Percentiles rank a stretch among this genome's conserved stretches.
These are phyloP conservation scores for Strigamia transsilvanica DNA, from an alignment of 2,888 invertebrate species.

Conservation along the genomic window DNA sequence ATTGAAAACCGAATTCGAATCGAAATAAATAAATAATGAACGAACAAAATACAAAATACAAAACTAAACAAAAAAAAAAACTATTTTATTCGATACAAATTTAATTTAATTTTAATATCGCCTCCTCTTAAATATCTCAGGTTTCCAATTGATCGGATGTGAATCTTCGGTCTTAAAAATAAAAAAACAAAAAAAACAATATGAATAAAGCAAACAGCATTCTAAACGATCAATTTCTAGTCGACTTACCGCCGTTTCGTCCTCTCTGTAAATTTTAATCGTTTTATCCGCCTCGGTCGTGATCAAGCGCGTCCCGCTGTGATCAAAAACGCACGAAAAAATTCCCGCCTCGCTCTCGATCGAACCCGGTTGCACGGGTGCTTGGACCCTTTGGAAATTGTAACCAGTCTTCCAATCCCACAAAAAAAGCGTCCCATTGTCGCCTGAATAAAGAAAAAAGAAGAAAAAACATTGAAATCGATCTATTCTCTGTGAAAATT, in stretches of 20 bases:
- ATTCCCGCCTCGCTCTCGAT: slow-evolving; percentile 99
- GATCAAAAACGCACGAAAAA: slow-evolving; percentile 94
- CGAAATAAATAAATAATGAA: too few relatives aligned
- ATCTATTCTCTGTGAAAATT: too few relatives aligned
- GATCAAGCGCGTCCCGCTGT: slow-evolving; percentile 91
- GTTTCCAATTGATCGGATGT: slow-evolving; percentile 98
- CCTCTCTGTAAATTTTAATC: slow-evolving; percentile 98
- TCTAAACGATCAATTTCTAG: too few relatives aligned
- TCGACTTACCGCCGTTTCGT: slow-evolving; percentile 81
- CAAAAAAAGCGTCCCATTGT: slow-evolving; percentile 61
- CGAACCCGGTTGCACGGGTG: slow-evolving; percentile 96
- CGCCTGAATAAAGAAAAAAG: too few relatives aligned
- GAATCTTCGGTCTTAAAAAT: slow-evolving; percentile 81
- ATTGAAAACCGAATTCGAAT: background rate
- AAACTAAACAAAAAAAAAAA: background rate
- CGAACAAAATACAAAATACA: background rate
- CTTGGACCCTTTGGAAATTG: slow-evolving; percentile 90
- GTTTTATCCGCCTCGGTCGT: slow-evolving; percentile 99
- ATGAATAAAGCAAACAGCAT: background rate
- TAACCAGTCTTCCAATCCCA: slow-evolving; percentile 99
- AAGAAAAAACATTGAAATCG: too few relatives aligned
- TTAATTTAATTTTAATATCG: slow-evolving; percentile 67
- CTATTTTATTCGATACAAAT: background rate
- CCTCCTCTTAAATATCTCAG: too few relatives aligned
- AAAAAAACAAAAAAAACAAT: slow-evolving; percentile 17